phyloP scores from a whole-genome alignment of 2,113 vertebrate species.

The Melanocharis versteri region DNA sequence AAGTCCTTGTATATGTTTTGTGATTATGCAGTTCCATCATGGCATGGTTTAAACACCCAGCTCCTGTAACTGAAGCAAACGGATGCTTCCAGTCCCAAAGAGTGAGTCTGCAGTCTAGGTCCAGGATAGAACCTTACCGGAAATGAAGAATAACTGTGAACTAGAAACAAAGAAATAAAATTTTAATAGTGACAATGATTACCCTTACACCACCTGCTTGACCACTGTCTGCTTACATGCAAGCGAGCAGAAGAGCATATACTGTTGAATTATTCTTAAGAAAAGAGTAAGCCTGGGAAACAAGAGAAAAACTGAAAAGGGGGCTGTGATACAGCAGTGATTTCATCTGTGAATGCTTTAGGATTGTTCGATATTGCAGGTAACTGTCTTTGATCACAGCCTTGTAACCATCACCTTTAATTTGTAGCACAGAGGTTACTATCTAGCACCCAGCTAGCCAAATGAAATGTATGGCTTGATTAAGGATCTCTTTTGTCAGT shows the following conservation, averaged over 20 bases:
- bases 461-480: slow-evolving; percentile 79
- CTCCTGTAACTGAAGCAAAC: neutral
- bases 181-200: neutral
- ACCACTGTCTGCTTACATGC: neutral
- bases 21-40: neutral
- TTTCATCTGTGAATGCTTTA: neutral
- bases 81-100: neutral
- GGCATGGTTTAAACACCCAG: neutral
- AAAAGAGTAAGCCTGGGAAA: neutral
- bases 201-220: neutral
- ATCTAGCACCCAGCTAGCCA: slow-evolving; percentile 65
- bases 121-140: neutral
- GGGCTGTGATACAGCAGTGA: neutral
- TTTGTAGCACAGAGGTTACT: slow-evolving; percentile 52
- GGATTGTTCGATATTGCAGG: neutral
- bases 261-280: neutral
- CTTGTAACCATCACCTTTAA: slow-evolving; percentile 35
- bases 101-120: neutral
- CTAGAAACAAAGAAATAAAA: neutral
- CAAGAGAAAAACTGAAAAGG: neutral
- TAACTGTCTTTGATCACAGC: slow-evolving; percentile 17
- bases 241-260: neutral
- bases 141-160: neutral
- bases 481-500: slow-evolving; percentile 78
- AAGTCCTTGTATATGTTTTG: neutral